Base-by-base conservation (phyloP, 2,113 vertebrate genomes). In the Balaenoptera acutorostrata region DNA sequence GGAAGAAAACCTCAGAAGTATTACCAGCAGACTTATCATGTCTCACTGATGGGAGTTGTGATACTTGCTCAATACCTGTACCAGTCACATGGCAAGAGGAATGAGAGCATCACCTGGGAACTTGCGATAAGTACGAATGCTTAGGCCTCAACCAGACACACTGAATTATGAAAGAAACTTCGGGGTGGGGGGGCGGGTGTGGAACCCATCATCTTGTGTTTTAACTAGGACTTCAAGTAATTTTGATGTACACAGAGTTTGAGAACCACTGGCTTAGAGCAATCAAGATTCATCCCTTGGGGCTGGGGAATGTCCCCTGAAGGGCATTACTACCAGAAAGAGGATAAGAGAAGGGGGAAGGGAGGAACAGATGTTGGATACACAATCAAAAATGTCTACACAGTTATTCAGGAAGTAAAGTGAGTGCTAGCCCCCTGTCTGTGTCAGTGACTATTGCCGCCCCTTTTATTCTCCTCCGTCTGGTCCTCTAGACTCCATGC, bases 131-230 rank as follows among this genome's bases (percentile, higher is more conserved):
- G 23, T 61, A 75, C 25, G 59, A 17, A 31, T 44, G 23, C 8
- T 49, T 41, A 23, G 29, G 31, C 36, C 8, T 57, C 74, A 83
- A 33, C 8, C 15, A 57, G 23, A 52, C 63, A 27, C 36, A 20
- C 33, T 89, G 63, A 86, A 44, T 71, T 44, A 57, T 52, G 46
- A 46, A 72, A 69, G 66, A 64, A 89, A 55, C 9, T n/a, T 18
- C 27, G 11, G 31, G 52, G 6, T 0, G 29, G 31, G 0, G 2
- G 72, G 72, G 13, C 0, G 0, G 20, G 5, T 82, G 31, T 52
- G 49, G 33, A 25, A 33, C 23, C 52, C 39, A 82, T 18, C 39
- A 41, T 20, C 84, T 39, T 88, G 3, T 59, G 18, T 88, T n/a
- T 46, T 61, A 55, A 80, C 18, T 21, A 36, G 8, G 25, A 80